Evolutionary conservation across 2,888 invertebrate species (phyloP), one percentile per base, ranked within the genome.

Genomic region (Pyrgus malvae): DNA sequence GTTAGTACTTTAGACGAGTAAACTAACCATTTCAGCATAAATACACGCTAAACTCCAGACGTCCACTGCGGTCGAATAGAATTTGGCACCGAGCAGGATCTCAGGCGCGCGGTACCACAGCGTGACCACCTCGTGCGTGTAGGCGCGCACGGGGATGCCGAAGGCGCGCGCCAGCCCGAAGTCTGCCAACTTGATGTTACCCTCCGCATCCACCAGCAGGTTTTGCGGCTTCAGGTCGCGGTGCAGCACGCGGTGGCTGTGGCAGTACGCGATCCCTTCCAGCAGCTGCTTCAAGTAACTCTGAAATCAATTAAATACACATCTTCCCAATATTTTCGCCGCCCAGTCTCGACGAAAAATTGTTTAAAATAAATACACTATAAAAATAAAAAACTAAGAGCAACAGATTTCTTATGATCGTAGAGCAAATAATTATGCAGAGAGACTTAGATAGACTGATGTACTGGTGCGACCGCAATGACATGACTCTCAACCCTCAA

Each of bases 91-190:
- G 17, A 99, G 91, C 57, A 99, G 91, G 68, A 99, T 95, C 89
- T 99, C 99, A 1, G 99, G 99, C 5, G 99, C 96, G 72, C 99
- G 93, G 84, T 99, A 99, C 99, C 99, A 99, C 59, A 99, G 91
- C 0, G 99, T 99, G 3, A 99, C 96, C 11, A 72, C 86, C 87
- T 97, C 97, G 83, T 99, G 99, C 0, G 99, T 99, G 82, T 98
- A 99, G 0, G 96, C 95, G 59, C 98, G 92, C 65, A 98, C 94
- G 9, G 99, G 99, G 33, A 99, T 92, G 53, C 95, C 96, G 83
- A 98, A 98, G 31, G 96, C 95, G 65, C 99, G 92, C 2, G 98
- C 98, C 53, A 99, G 91, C 6, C 99, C 99, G 89, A 99, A 99
- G 92, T 99, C 99, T 0, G 99, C 99, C 48, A 98, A 85, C 74